These are phyloP conservation scores for Dysdera silvatica DNA, from an alignment of 1,140 invertebrate genomes.

Conservation along the genomic window DNA sequence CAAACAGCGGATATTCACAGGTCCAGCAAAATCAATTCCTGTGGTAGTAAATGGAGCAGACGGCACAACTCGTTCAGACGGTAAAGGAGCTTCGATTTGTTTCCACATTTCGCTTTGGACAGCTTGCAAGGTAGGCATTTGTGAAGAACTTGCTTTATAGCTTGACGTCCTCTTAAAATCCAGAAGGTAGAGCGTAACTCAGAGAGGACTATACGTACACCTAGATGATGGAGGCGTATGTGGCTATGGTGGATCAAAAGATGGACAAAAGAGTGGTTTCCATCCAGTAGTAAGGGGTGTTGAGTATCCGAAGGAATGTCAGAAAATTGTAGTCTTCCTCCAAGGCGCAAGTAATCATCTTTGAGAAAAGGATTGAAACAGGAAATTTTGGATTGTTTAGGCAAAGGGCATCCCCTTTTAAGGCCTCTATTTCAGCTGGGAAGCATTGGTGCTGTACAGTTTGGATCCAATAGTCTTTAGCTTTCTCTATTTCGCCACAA, in stretches of 20 bases:
- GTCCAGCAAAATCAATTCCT: conserved; percentile 2
- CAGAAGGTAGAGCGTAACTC: not conserved
- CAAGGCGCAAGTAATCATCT: too few relatives aligned
- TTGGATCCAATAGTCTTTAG: not conserved
- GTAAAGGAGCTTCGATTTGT: conserved; percentile 7
- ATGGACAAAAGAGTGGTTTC: too few relatives aligned
- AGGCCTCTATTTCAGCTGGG: not conserved
- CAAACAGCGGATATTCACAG: not conserved
- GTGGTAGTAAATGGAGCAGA: not conserved
- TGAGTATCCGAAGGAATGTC: too few relatives aligned
- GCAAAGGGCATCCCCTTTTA: not conserved
- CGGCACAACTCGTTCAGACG: not conserved
- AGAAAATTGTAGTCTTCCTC: too few relatives aligned
- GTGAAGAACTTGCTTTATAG: not conserved
- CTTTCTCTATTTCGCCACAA: not conserved
- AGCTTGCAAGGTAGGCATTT: not conserved
- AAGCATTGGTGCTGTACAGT: not conserved
- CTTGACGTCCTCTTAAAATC: not conserved
- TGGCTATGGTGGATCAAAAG: too few relatives aligned
- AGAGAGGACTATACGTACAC: not conserved
- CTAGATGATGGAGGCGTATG: too few relatives aligned
- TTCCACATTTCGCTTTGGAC: not conserved
- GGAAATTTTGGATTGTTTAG: not conserved
- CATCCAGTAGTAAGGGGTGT: too few relatives aligned
- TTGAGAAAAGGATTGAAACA: too few relatives aligned